Evolutionary conservation across 1,140 invertebrate species (phyloP), one percentile per base, ranked within the genome.

Genomic region (Zaprionus gabonicus): DNA sequence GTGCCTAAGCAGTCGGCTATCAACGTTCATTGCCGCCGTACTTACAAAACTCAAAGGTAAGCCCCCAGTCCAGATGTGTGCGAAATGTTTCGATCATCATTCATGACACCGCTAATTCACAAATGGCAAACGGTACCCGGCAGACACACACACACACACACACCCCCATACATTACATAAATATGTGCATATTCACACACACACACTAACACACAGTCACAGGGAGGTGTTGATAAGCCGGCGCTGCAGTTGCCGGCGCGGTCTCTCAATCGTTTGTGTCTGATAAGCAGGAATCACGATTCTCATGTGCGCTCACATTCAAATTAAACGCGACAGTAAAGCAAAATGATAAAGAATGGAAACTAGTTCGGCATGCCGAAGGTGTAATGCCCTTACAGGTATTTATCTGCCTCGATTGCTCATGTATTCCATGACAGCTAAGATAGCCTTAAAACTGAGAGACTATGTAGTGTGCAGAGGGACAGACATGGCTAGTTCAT

Each of bases 211-310:
- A 66, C n/a, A 31, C 38, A 38, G n/a, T 44, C 49, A 57, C 55
- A 70, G 38, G 17, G 41, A 46, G 41, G 59, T 28, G 60, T 65
- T 88, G 79, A 82, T 85, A 80, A 84, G 78, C 62, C 66, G 81
- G 72, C 67, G 62, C 65, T 90, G 85, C 85, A 84, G 46, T 74
- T 85, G 65, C 53, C 59, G 56, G 64, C 78, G 46, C 46, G 68
- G 71, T 57, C 77, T 71, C 44, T 66, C 76, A 79, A 81, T 82
- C 72, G 41, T 20, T 76, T 46, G 23, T 65, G 80, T 77, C 85
- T 80, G 85, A 90, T 90, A 85, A 91, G 81, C 34, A 49, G 58
- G 65, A 90, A 90, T 90, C 85, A 90, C 85, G 86, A 90, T 90
- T 90, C 66, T 80, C 81, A 60, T 90, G 85, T 85, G 81, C 85